Base-by-base conservation (phyloP, 2,888 invertebrate genomes). In the Oscheius sp. region DNA sequence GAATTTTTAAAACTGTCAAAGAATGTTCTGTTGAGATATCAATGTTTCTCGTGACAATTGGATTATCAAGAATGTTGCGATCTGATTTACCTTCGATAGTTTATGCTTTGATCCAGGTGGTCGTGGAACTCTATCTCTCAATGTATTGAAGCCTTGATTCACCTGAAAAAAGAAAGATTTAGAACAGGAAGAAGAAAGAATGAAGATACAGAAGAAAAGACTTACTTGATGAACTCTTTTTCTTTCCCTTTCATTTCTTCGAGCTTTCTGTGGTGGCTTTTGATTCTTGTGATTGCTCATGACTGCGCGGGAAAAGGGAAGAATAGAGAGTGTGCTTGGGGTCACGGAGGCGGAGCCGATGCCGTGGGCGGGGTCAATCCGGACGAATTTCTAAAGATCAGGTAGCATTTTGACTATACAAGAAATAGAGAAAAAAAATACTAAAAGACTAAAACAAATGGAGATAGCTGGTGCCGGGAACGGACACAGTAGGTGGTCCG, bases 221-320 rank as follows among this genome's bases (percentile, higher is more conserved):
- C 64, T n/a, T 22, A 75, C 75, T 72, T 72, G 73, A 61, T 77
- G 65, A 22, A 77, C 77, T 22, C 77, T 45, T 30, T 73, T 77
- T 17, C 77, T 20, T 41, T 77, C 77, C 26, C 77, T 59, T 24
- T 71, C 77, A 38, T 77, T 77, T 28, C 77, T 41, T 33, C 68
- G 66, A 44, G 67, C 64, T 36, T 74, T 73, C 36, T 71, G 69
- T 5, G 68, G 63, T 1, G 30, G 50, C 67, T 67, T 61, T 20
- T 28, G 33, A 8, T 57, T 67, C 30, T 59, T 67, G 41, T 54
- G 54, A 33, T 59, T 59, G 59, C 59, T 41, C 59, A 59, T 59
- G 44, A 28, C 59, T 14, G 5, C 20, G n/a, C 14, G 45, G 8
- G 47, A 47, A 22, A 24, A 47, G 5, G 5, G 47, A 28, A 22